A percentile compares a stretch with the other conserved stretches of the same genome.
These are phyloP conservation scores for Ceuthmochares aereus DNA, from an alignment of 2,113 vertebrate species.

Conservation along the genomic window DNA sequence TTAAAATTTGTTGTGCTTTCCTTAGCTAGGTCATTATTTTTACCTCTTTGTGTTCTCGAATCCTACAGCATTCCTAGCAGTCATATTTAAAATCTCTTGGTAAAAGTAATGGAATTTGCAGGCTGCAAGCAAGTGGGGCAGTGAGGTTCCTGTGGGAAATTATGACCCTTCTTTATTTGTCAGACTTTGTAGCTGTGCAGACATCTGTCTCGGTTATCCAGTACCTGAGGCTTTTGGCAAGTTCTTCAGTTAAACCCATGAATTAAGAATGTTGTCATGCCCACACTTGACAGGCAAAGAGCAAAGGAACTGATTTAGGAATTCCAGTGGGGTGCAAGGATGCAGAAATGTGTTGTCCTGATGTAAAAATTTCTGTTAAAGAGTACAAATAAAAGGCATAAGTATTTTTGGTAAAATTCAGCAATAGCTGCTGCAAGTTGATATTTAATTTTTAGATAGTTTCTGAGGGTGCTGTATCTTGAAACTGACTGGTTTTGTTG, in stretches of 20 bases:
- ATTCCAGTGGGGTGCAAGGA: neutral
- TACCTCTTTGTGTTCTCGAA: neutral
- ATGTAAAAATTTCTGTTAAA: neutral
- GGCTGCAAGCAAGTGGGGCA: neutral
- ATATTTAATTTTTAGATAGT: neutral
- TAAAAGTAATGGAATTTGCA: neutral
- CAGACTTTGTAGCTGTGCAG: neutral
- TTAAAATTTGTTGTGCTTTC: neutral
- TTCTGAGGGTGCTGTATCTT: neutral
- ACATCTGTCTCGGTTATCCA: neutral
- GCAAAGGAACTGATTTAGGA: neutral
- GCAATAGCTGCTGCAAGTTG: neutral
- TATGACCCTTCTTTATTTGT: neutral
- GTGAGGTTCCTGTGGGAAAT: neutral
- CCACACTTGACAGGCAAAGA: neutral
- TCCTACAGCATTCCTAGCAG: neutral
- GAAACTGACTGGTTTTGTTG: neutral
- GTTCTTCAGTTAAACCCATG: neutral
- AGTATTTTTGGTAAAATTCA: neutral
- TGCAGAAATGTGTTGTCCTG: neutral
- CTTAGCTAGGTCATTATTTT: neutral
- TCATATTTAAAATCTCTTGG: neutral
- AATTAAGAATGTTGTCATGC: neutral
- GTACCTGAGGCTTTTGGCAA: neutral
- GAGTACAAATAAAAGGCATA: neutral